A percentile compares a stretch with the other conserved stretches of the same genome.
Evolutionary conservation across 2,888 invertebrate genomes (phyloP).

Genomic region (Antitype chi): DNA sequence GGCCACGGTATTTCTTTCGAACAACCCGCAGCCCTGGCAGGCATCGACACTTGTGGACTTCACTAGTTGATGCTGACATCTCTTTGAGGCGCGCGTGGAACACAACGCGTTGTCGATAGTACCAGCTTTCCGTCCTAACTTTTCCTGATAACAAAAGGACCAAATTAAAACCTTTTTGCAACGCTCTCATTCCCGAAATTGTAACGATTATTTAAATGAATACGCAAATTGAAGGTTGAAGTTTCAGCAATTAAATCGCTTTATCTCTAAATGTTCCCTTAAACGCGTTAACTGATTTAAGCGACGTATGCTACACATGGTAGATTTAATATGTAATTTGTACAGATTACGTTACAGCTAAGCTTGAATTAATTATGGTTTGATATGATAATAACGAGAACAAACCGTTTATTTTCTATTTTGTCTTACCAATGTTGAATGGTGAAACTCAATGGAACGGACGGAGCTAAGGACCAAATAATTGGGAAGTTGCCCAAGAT

Average conservation of each 20-base stretch:
- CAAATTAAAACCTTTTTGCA: constrained; percentile 5
- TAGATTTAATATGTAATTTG: constrained; percentile 10
- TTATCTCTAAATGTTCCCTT: constrained; percentile 13
- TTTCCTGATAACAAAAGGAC: constrained; percentile 6
- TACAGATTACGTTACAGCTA: neutral
- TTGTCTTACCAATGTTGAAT: constrained; percentile 7
- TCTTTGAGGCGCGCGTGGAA: no score
- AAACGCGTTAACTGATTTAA: constrained; percentile 21
- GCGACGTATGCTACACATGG: constrained; percentile 11
- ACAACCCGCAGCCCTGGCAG: no score
- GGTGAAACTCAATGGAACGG: neutral
- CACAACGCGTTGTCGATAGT: no score
- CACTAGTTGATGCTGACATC: no score
- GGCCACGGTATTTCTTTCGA: no score
- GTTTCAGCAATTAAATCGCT: constrained; percentile 26
- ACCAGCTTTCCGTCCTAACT: neutral
- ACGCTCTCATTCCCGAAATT: neutral
- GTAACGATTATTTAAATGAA: constrained; percentile 32
- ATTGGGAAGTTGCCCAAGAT: constrained; percentile 6
- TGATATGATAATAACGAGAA: neutral
- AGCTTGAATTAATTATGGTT: constrained; percentile 1
- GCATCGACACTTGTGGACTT: no score
- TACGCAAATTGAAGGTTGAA: constrained; percentile 26
- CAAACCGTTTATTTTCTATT: constrained; percentile 7
- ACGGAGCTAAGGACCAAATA: constrained; percentile 8